Evolutionary conservation across 2,113 vertebrate species (phyloP).

Genomic region (Urocolius indicus): DNA sequence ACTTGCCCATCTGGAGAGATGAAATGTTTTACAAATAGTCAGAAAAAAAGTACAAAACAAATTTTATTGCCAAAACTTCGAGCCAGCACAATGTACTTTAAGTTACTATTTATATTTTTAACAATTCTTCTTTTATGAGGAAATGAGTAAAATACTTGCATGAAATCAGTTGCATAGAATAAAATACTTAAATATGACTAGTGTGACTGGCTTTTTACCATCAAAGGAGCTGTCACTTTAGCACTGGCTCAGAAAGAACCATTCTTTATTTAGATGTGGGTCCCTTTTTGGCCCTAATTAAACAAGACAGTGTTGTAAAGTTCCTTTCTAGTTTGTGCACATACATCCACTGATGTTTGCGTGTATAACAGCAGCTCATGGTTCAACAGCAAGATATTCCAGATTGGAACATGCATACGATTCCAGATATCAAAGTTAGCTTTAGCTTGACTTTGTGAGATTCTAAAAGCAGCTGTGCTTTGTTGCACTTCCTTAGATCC

Average conservation of each 20-base stretch:
- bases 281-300: constrained; percentile 68
- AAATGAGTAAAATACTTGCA: neutral
- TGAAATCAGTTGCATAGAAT: neutral
- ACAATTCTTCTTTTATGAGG: neutral
- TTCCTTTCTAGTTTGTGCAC: constrained; percentile 23
- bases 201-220: neutral
- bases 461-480: constrained; percentile 80
- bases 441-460: constrained; percentile 78
- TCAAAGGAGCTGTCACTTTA: neutral
- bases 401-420: constrained; percentile 62
- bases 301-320: constrained; percentile 64
- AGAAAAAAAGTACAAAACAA: neutral
- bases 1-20: neutral
- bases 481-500: constrained; percentile 80
- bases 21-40: neutral
- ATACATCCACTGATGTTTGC: constrained; percentile 43
- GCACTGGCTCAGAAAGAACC: neutral
- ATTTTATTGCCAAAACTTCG: neutral
- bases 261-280: constrained; percentile 38
- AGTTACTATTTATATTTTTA: neutral
- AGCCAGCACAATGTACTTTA: neutral
- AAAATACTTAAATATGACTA: neutral
- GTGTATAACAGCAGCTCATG: constrained; percentile 47
- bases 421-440: constrained; percentile 80
- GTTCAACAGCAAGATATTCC: constrained; percentile 18